A percentile compares a stretch with the other conserved stretches of the same genome.
Conservation (phyloP, 2,797 vertebrate genomes). For the Neosilurus mollespiculum region DNA sequence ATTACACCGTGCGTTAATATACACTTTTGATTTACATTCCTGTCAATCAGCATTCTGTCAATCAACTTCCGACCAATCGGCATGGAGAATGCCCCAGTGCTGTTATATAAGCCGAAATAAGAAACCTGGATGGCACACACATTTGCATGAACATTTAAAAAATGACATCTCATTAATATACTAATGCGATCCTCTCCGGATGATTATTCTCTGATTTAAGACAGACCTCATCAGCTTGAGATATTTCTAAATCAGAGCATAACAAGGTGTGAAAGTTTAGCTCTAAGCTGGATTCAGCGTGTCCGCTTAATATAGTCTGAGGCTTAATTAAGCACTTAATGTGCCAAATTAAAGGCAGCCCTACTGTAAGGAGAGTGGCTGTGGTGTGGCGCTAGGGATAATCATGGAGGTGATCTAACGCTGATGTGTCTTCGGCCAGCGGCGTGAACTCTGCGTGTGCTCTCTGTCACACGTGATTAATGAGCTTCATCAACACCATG, state of each 20-base stretch:
- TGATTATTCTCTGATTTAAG: slow-evolving; percentile 28
- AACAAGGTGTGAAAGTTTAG: slow-evolving; percentile 56
- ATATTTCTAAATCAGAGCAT: slow-evolving; percentile 40
- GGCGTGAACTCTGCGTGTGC: slow-evolving; percentile 1
- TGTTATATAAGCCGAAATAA: neutral
- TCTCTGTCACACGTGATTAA: slow-evolving; percentile 10
- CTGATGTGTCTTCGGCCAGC: slow-evolving; percentile 1
- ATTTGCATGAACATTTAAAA: slow-evolving; percentile 1
- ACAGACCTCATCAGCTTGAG: slow-evolving; percentile 27
- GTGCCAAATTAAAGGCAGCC: slow-evolving; percentile 65
- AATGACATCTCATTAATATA: slow-evolving; percentile 34
- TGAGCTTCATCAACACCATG: slow-evolving; percentile 7
- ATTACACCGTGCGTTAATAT: too few species aligned
- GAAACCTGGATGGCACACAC: neutral
- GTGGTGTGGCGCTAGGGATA: slow-evolving; percentile 48
- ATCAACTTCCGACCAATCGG: slow-evolving; percentile 3
- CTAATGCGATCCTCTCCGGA: slow-evolving; percentile 33
- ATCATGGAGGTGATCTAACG: slow-evolving; percentile 12
- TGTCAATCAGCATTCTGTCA: neutral
- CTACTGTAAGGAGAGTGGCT: slow-evolving; percentile 57
- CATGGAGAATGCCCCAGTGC: neutral
- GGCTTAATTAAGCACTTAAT: slow-evolving; percentile 73
- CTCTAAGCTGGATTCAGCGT: slow-evolving; percentile 36
- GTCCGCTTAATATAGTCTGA: slow-evolving; percentile 66
- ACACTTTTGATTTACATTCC: neutral